phyloP scores from a whole-genome alignment of 1,140 invertebrate genomes.

The Aethina tumida region DNA sequence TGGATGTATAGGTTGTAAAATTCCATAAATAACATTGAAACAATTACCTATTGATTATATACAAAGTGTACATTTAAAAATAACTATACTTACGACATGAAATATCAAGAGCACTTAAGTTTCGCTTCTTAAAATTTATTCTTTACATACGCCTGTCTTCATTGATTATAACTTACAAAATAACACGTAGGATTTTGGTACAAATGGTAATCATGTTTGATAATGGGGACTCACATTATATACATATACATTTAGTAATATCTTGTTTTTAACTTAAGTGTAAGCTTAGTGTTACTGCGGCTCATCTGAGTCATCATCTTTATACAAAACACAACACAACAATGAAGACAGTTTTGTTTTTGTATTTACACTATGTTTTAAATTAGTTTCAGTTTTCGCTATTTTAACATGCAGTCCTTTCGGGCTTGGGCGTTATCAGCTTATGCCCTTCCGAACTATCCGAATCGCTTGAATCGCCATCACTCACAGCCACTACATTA shows the following conservation, averaged over 20 bases:
- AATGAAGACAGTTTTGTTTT: conserved; percentile 28
- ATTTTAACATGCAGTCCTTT: conserved; percentile 30
- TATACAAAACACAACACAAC: conserved; percentile 16
- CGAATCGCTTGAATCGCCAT: conserved; percentile 32
- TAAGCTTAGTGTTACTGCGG: background rate
- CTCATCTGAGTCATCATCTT: no score
- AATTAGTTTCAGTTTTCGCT: conserved; percentile 3
- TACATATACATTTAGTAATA: conserved; percentile 3
- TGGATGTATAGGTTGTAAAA: conserved; percentile 17
- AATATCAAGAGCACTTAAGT: conserved; percentile 39
- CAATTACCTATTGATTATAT: conserved; percentile 35
- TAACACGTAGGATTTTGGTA: conserved; percentile 27
- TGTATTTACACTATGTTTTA: conserved; percentile 13
- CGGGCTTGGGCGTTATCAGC: conserved; percentile 27
- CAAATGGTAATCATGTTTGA: conserved; percentile 22
- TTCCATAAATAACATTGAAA: conserved; percentile 33
- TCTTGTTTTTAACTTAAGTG: conserved; percentile 4
- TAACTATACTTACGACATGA: conserved; percentile 36
- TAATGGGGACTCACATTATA: conserved; percentile 2
- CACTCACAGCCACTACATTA: conserved; percentile 35
- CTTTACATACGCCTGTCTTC: conserved; percentile 29
- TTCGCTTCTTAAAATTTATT: conserved; percentile 33
- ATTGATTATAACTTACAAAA: conserved; percentile 23
- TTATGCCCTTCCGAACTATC: conserved; percentile 32
- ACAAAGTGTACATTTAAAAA: conserved; percentile 39